Conservation (phyloP, 2,888 invertebrate genomes). For the Thalpophila matura region DNA sequence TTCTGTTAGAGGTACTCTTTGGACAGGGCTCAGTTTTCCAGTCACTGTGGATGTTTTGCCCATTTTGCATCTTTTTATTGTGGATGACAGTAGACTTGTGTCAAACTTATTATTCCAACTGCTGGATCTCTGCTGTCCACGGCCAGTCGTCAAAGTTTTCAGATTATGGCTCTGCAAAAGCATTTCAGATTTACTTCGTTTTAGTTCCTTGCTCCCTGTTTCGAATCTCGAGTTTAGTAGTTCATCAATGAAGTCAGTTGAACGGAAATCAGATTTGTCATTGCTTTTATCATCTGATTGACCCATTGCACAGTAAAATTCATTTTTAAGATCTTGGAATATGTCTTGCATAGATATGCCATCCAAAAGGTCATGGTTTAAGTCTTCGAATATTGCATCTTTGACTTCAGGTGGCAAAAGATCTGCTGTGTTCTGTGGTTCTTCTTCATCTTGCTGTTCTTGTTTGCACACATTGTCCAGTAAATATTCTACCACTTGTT, state of each 20-base stretch:
- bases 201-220: constrained; percentile 90
- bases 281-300: constrained; percentile 85
- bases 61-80: constrained; percentile 93
- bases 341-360: constrained; percentile 97
- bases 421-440: constrained; percentile 95
- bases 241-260: constrained; percentile 91
- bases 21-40: constrained; percentile 85
- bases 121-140: constrained; percentile 92
- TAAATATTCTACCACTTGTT: constrained; percentile 91
- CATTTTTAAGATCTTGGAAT: constrained; percentile 93
- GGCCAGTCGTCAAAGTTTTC: constrained; percentile 87
- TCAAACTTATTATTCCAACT: constrained; percentile 94
- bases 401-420: constrained; percentile 96
- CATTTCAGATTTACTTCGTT: constrained; percentile 93
- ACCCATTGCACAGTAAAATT: constrained; percentile 88
- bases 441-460: constrained; percentile 93
- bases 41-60: constrained; percentile 85
- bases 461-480: constrained; percentile 92
- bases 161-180: constrained; percentile 87
- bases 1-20: constrained; percentile 76
- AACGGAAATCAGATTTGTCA: constrained; percentile 87
- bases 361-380: constrained; percentile 95
- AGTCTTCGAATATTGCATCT: constrained; percentile 96
- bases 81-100: constrained; percentile 90
- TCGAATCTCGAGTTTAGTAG: constrained; percentile 88